Evolutionary conservation across 2,113 vertebrate genomes (phyloP).

Genomic region (western clawed frog (Xenopus tropicalis)): UCB_Xtro_10.0 CM004447.2:94236001-94236500

Average conservation of each 20-base stretch:
- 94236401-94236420: constrained; percentile 9
- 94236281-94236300: neutral
- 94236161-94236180: constrained; percentile 90
- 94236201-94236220: constrained; percentile 75
- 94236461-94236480: neutral
- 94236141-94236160: constrained; percentile 99
- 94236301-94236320: neutral
- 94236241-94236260: constrained; percentile 55
- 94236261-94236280: constrained; percentile 26
- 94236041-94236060: constrained; percentile 99
- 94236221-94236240: constrained; percentile 61
- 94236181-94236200: constrained; percentile 70
- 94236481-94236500: constrained; percentile 2
- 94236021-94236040: constrained; percentile 99
- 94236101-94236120: constrained; percentile 99
- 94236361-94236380: constrained; percentile 1
- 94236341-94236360: constrained; percentile 5
- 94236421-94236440: constrained; percentile 9
- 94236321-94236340: neutral
- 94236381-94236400: neutral
- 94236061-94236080: constrained; percentile 99
- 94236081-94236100: constrained; percentile 99
- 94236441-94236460: neutral
- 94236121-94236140: constrained; percentile 99
- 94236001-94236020: constrained; percentile 97